Evolutionary conservation across 2,113 vertebrate species (phyloP).

Genomic region (Vulpes ferrilata): DNA sequence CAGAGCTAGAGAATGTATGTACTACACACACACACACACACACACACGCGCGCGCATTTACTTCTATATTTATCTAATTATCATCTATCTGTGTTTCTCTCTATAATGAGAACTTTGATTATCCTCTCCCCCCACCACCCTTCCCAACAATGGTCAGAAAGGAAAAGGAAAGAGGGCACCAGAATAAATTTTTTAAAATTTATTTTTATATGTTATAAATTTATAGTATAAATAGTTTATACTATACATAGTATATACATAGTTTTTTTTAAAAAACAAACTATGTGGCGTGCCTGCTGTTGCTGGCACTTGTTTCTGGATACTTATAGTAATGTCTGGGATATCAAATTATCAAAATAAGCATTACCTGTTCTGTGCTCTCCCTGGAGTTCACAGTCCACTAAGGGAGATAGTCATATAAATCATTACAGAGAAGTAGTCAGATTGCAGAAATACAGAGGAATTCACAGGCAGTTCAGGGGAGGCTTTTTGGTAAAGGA

Average conservation of each 20-base stretch:
- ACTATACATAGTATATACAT: too few species aligned
- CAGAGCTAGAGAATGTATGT: background rate
- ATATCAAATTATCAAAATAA: background rate
- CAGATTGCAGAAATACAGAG: background rate
- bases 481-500: background rate
- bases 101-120: background rate
- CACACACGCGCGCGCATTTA: background rate
- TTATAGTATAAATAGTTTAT: too few species aligned
- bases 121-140: accelerated
- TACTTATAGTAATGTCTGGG: background rate
- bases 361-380: background rate
- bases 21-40: too few species aligned
- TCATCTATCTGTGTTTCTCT: background rate
- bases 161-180: background rate
- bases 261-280: background rate
- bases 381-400: background rate
- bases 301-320: background rate
- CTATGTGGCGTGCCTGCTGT: background rate
- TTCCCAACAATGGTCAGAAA: background rate
- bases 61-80: background rate
- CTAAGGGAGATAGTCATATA: background rate
- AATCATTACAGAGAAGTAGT: too few species aligned
- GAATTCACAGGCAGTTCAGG: background rate
- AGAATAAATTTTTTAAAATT: background rate
- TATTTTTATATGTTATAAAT: background rate